These are phyloP conservation scores for Smittia sp. DNA, from an alignment of 2,888 invertebrate species.

Conservation along the genomic window DNA sequence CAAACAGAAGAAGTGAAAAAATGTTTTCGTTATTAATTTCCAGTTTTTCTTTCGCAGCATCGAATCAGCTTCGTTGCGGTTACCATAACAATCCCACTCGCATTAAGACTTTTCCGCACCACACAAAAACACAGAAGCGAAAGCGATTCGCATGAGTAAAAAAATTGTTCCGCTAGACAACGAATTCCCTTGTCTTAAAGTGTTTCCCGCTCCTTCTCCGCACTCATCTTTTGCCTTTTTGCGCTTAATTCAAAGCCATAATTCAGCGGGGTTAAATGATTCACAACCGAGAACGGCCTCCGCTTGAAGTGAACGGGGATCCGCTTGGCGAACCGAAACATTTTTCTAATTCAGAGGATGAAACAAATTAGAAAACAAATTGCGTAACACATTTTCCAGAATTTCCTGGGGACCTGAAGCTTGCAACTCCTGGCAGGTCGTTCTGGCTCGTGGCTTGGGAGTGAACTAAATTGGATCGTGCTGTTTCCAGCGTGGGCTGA, in stretches of 20 bases:
- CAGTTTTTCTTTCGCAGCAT: neutral
- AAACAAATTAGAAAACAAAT: neutral
- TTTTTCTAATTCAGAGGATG: too few species aligned
- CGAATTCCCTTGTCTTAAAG: too few species aligned
- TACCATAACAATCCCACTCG: neutral
- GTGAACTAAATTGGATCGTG: too few species aligned
- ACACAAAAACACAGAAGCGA: neutral
- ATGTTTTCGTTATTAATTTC: neutral
- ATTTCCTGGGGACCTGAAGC: neutral
- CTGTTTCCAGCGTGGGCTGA: too few species aligned
- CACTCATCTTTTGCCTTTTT: neutral
- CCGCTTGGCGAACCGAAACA: too few species aligned
- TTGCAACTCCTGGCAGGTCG: neutral
- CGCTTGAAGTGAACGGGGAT: neutral
- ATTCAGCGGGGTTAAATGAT: conserved; percentile 14
- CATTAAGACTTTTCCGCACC: neutral
- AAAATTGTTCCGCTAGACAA: conserved; percentile 16
- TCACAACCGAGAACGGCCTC: neutral
- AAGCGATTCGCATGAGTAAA: neutral
- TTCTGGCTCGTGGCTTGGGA: too few species aligned
- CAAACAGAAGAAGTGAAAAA: neutral
- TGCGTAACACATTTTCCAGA: neutral
- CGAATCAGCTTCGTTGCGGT: neutral
- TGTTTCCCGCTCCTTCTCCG: neutral
- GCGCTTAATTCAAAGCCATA: neutral